These are phyloP conservation scores for Venustaconcha ellipsiformis DNA, from an alignment of 1,140 invertebrate species.

Conservation along the genomic window DNA sequence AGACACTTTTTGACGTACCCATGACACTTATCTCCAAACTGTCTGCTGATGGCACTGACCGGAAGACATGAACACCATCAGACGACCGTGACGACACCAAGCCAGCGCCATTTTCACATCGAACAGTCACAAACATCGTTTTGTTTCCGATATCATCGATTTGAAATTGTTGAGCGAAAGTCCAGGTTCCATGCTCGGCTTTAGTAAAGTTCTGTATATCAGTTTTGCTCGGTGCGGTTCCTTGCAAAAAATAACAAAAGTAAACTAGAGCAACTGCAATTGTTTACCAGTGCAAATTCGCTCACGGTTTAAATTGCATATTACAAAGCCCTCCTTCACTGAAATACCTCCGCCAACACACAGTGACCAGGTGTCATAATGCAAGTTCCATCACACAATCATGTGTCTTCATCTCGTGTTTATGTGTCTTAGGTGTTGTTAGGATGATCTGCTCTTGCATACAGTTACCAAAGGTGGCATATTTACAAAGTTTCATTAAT, in stretches of 20 bases:
- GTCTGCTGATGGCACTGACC: neutral
- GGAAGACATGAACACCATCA: conserved; percentile 9
- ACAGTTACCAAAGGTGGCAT: too few species aligned
- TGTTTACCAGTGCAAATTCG: too few species aligned
- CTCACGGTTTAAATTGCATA: neutral
- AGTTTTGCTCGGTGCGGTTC: neutral
- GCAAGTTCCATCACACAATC: too few species aligned
- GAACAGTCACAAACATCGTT: conserved; percentile 1
- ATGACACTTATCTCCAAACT: neutral
- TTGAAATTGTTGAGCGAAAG: neutral
- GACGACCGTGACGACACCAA: neutral
- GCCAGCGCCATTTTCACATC: conserved; percentile 15
- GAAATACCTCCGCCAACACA: too few species aligned
- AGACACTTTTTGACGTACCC: conserved; percentile 5
- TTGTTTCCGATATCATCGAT: neutral
- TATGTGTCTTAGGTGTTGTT: too few species aligned
- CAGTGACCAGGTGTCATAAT: too few species aligned
- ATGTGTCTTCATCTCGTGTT: too few species aligned
- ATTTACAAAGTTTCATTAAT: too few species aligned
- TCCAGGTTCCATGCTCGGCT: neutral
- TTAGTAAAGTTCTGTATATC: conserved; percentile 3
- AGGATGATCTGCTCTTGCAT: too few species aligned
- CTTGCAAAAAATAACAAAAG: neutral
- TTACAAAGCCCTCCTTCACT: neutral
- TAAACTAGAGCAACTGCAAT: neutral